Base-by-base conservation (phyloP, 2,888 invertebrate species). In the Sinotaia quadrata region DNA sequence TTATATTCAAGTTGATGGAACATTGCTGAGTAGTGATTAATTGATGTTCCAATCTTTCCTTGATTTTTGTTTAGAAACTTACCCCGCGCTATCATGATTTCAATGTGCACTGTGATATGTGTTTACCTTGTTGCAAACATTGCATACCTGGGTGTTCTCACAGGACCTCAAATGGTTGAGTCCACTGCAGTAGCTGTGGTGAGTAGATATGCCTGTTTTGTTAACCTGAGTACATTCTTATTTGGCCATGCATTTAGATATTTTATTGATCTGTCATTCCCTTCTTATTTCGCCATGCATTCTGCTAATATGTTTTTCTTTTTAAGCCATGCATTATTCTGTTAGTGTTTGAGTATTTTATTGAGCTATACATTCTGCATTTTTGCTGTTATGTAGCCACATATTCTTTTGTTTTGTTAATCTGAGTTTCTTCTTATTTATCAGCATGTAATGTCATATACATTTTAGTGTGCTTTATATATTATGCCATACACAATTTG, bases 151-250 rank as follows among this genome's bases (percentile, higher is more conserved):
- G 80, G 82, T 10, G 84, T 85, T 15, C 77, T 86, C n/a, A 75
- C 84, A 1, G 82, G 84, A 2, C 24, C 68, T 15, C 81, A 82
- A 56, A 85, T 86, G 79, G 67, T 85, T 18, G 47, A 72, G 24
- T 85, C 85, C 3, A 76, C 83, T 7, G 84, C 84, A 33, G 84
- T 84, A 1, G 84, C 84, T 21, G 94, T 94, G 87, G 94, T 94
- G 89, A 91, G 91, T 88, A 41, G 12, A 7, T 10, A 15, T 27
- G 8, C 24, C 21, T 34, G n/a, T n/a, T n/a, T n/a, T n/a, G n/a
- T n/a, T n/a, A n/a, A n/a, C n/a, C n/a, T n/a, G n/a, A n/a, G n/a
- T n/a, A n/a, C n/a, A n/a, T n/a, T n/a, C n/a, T n/a, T n/a, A n/a
- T n/a, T n/a, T n/a, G n/a, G n/a, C 10, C 7, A 29, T 54, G 54